These are phyloP conservation scores for Strigamia crassipes DNA, from an alignment of 2,888 invertebrate genomes.

Conservation along the genomic window DNA sequence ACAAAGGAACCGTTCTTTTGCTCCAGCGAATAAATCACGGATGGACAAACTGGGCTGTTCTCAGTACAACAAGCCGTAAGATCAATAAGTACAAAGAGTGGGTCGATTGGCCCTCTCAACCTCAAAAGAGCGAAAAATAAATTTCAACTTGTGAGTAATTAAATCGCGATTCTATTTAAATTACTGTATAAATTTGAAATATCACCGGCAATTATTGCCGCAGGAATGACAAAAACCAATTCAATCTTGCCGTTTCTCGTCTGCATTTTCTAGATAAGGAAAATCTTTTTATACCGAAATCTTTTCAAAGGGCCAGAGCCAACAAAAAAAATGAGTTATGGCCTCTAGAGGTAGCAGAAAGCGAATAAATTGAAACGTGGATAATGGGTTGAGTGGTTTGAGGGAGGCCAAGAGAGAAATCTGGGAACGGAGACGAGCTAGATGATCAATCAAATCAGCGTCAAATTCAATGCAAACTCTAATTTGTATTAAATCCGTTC, in stretches of 20 bases:
- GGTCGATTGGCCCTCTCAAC: background rate
- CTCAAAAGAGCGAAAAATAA: background rate
- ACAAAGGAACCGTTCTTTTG: slow-evolving; percentile 16
- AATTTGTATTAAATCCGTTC: too few relatives aligned
- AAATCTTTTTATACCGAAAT: background rate
- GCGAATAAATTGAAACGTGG: slow-evolving; percentile 16
- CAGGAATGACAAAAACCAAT: slow-evolving; percentile 2
- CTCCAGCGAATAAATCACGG: background rate
- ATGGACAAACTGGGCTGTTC: background rate
- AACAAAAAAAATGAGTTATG: slow-evolving; percentile 14
- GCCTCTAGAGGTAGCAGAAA: slow-evolving; percentile 8
- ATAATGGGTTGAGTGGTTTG: slow-evolving; percentile 15
- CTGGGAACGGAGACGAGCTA: background rate
- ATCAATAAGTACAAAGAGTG: background rate
- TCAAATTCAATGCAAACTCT: background rate
- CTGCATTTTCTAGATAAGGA: background rate
- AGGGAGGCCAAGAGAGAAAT: background rate
- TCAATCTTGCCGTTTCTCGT: slow-evolving; percentile 15
- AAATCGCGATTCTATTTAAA: background rate
- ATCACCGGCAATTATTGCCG: slow-evolving; percentile 2
- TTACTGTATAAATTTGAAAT: background rate
- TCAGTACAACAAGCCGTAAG: background rate
- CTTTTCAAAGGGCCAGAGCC: slow-evolving; percentile 17
- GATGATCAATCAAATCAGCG: slow-evolving; percentile 8
- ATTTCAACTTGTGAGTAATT: background rate